These are phyloP conservation scores for Aeoliscus strigatus DNA, from an alignment of 2,797 vertebrate species.

Conservation along the genomic window DNA sequence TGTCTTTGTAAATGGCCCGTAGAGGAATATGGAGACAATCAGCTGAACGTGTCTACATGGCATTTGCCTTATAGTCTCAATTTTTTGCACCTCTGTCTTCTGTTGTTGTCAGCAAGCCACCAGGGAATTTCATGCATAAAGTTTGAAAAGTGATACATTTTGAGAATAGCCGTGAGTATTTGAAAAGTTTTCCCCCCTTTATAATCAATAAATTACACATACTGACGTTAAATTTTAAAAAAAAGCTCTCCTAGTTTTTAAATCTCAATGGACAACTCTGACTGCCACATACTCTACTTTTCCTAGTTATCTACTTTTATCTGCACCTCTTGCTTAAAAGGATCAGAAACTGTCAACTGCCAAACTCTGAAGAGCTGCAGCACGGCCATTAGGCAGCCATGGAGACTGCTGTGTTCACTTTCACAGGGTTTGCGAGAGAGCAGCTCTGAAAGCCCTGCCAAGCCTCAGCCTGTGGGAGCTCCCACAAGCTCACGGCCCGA, in stretches of 20 bases:
- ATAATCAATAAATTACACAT: conserved; percentile 66
- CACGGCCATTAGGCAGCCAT: conserved; percentile 65
- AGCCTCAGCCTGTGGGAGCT: conserved; percentile 56
- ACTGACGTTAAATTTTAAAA: too few relatives aligned
- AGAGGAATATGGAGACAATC: conserved; percentile 29
- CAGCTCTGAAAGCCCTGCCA: conserved; percentile 60
- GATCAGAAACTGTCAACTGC: conserved; percentile 69
- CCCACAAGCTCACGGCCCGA: conserved; percentile 39
- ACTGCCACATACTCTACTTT: conserved; percentile 25
- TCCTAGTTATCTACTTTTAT: conserved; percentile 50
- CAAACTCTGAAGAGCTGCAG: conserved; percentile 60
- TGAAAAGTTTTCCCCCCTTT: conserved; percentile 31
- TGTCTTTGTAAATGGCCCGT: conserved; percentile 6
- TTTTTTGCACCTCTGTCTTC: conserved; percentile 17
- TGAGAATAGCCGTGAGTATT: conserved; percentile 6
- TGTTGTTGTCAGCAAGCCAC: conserved; percentile 15
- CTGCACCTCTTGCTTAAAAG: conserved; percentile 62
- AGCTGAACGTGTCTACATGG: conserved; percentile 11
- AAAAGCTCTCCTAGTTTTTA: conserved; percentile 21
- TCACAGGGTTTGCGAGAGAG: conserved; percentile 50
- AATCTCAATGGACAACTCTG: conserved; percentile 39
- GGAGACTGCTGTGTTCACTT: conserved; percentile 50
- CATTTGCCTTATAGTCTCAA: conserved; percentile 9
- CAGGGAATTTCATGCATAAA: conserved; percentile 21
- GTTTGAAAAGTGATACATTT: conserved; percentile 28